Base-by-base conservation (phyloP, 2,888 invertebrate genomes). In the Myopa testacea region DNA sequence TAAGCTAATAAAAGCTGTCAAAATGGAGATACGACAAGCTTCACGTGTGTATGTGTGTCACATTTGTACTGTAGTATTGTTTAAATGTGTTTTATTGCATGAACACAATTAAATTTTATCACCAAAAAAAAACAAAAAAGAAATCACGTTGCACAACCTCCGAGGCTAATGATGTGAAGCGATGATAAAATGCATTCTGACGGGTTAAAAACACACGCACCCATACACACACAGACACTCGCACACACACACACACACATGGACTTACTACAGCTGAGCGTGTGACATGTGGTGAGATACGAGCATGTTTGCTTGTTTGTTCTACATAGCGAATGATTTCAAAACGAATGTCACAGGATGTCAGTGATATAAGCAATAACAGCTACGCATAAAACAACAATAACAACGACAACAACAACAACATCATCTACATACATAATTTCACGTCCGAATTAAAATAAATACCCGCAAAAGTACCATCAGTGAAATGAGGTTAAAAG, bases 1-100 rank as follows among this genome's bases (percentile, higher is more conserved):
- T 1, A 45, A 8, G 45, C 45, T 81, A 80, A 82, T 81, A 81
- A 77, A 80, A 77, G 63, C 80, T 80, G 82, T 76, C 81, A 80
- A 80, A 81, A 79, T 71, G 68, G 67, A 37, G 6, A 65, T 65
- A 37, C 19, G 19, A 8, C 6, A 55, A 16, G n/a, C 12, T 38
- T 6, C 19, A 4, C 37, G 26, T 45, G 63, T 74, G 52, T 7
- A 3, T 50, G 50, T 34, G 26, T 37, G 50, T 12, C 34, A 16
- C 52, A 65, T 52, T 10, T 73, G 34, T 45, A 45, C 3, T 45
- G 6, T 45, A 10, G 7, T 8, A 45, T 45, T 73, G 34, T 65
- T 52, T 52, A 34, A 74, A 34, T 63, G 72, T 72, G 73, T 62
- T 72, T 73, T 63, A 73, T 40, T 37, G 40, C 60, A 38, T 14